These are phyloP conservation scores for Fopius arisanus DNA, from an alignment of 1,140 invertebrate species.

Conservation along the genomic window DNA sequence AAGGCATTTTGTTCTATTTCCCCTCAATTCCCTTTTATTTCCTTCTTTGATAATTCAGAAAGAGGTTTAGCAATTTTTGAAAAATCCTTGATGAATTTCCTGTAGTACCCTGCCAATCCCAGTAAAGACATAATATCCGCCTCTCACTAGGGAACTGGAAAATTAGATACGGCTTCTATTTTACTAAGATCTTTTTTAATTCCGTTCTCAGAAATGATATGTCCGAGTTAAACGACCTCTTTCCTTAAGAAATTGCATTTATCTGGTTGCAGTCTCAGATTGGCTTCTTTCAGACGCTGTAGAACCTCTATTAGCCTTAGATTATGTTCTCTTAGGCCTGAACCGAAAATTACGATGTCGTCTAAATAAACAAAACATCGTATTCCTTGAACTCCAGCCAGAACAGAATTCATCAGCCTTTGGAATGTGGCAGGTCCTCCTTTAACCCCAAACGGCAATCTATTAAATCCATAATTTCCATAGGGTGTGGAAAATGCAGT, in stretches of 20 bases:
- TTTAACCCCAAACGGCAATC: too few relatives aligned
- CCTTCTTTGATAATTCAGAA: too few relatives aligned
- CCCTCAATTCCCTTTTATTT: too few relatives aligned
- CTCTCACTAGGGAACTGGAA: not conserved
- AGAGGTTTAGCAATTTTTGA: too few relatives aligned
- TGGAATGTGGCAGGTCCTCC: not conserved
- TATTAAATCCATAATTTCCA: not conserved
- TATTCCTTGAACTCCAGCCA: not conserved
- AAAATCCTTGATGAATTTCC: too few relatives aligned
- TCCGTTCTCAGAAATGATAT: not conserved
- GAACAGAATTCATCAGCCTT: not conserved
- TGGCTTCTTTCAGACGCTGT: not conserved
- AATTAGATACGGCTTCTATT: not conserved
- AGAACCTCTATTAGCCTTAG: not conserved
- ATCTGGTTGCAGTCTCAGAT: not conserved
- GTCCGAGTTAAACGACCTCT: conserved; percentile 1
- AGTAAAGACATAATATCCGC: not conserved
- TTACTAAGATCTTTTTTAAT: not conserved
- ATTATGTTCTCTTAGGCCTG: not conserved
- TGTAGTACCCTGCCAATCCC: too few relatives aligned
- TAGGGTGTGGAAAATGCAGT: not conserved
- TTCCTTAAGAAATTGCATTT: not conserved
- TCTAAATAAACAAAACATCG: not conserved
- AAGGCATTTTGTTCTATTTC: too few relatives aligned
- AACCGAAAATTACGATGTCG: not conserved